Conservation (phyloP, 2,797 vertebrate species). For the Hipposideros larvatus region DNA sequence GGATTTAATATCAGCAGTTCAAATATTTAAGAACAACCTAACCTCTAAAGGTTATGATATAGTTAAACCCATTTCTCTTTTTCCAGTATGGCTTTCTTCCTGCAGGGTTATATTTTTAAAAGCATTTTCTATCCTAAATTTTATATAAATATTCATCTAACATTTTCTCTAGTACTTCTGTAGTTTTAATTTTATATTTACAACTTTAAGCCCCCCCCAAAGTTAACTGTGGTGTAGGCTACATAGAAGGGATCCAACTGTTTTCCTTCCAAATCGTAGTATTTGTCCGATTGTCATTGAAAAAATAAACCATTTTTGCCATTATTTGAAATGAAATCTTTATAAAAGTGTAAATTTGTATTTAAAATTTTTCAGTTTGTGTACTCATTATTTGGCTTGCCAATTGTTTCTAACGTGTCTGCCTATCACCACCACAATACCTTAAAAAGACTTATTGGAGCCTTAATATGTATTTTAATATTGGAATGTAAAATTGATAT, state of each 20-base stretch:
- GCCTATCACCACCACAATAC: background rate
- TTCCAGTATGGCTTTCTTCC: background rate
- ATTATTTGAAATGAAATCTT: constrained; percentile 25
- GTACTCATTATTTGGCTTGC: background rate
- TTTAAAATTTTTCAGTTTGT: constrained; percentile 4
- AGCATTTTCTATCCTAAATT: background rate
- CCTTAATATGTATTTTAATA: background rate
- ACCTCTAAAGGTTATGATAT: background rate
- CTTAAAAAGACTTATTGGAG: background rate
- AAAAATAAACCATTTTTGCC: background rate
- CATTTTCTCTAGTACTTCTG: background rate
- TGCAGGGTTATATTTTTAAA: background rate
- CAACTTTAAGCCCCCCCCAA: background rate
- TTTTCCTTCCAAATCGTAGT: constrained; percentile 1
- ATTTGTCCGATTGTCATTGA: background rate
- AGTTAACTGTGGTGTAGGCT: background rate
- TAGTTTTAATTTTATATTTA: constrained; percentile 26
- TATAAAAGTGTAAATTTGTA: background rate
- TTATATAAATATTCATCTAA: background rate
- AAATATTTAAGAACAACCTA: constrained; percentile 20
- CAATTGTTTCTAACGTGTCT: background rate
- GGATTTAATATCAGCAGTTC: constrained; percentile 9
- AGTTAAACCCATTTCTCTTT: constrained; percentile 4
- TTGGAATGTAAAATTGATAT: background rate
- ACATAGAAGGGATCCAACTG: background rate